Conservation (phyloP, 1,140 invertebrate species). For the Vollenhovia emeryi region DNA sequence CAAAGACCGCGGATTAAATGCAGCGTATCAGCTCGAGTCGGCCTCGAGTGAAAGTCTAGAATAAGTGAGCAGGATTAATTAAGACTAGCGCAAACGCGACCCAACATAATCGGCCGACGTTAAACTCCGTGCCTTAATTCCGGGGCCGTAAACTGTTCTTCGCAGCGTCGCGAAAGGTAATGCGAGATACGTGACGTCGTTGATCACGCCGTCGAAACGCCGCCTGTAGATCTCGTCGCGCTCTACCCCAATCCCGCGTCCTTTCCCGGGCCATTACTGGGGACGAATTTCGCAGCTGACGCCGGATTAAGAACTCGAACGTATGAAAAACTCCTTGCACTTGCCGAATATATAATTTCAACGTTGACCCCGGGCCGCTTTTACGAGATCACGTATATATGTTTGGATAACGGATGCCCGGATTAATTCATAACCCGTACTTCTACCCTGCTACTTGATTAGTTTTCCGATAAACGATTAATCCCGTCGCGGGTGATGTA, state of each 20-base stretch:
- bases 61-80: conserved; percentile 48
- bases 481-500: conserved; percentile 44
- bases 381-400: conserved; percentile 13
- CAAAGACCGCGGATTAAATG: conserved; percentile 46
- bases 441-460: conserved; percentile 35
- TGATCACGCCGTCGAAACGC: conserved; percentile 46
- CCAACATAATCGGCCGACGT: conserved; percentile 50
- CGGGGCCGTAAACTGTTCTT: conserved; percentile 45
- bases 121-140: conserved; percentile 47
- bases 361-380: conserved; percentile 11
- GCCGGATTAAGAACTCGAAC: conserved; percentile 30
- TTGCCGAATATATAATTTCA: conserved; percentile 53
- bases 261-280: background rate
- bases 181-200: conserved; percentile 52
- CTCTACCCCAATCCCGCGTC: background rate
- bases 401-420: conserved; percentile 49
- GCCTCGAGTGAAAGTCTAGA: conserved; percentile 15
- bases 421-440: conserved; percentile 58
- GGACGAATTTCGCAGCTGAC: conserved; percentile 54
- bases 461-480: conserved; percentile 58
- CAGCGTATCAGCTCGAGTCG: conserved; percentile 31
- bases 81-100: conserved; percentile 16
- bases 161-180: conserved; percentile 27
- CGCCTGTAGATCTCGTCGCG: conserved; percentile 3
- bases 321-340: conserved; percentile 51